Percentiles rank a stretch among this genome's conserved stretches.
Conservation (phyloP, 2,797 vertebrate genomes). For the Crocodylus rhombifer region DNA sequence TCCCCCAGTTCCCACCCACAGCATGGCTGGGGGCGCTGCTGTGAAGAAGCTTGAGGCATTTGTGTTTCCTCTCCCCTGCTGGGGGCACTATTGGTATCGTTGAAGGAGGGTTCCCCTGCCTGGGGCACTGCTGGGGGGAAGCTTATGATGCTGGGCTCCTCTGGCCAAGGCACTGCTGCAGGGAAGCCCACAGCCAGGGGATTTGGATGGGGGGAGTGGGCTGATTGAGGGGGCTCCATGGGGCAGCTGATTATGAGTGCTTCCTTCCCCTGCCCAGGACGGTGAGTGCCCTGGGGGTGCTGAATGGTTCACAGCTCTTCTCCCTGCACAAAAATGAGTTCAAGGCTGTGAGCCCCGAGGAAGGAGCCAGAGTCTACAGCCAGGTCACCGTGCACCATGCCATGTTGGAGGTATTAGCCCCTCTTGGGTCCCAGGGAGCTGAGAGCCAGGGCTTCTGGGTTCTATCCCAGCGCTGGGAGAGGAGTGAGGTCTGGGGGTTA, state of each 20-base stretch:
- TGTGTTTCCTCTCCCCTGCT: too few species aligned
- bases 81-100: neutral
- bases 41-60: too few species aligned
- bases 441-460: neutral
- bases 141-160: neutral
- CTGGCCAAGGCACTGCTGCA: too few species aligned
- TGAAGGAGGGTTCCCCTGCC: too few species aligned
- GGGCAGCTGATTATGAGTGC: neutral
- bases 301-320: slow-evolving; percentile 84
- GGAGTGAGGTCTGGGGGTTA: neutral
- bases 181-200: neutral
- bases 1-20: neutral
- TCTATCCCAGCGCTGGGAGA: neutral
- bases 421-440: neutral
- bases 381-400: slow-evolving; percentile 89
- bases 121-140: neutral
- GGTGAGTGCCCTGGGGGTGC: slow-evolving; percentile 84
- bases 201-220: neutral
- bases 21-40: neutral
- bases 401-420: slow-evolving; percentile 84
- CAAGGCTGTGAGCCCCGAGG: slow-evolving; percentile 83
- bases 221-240: neutral
- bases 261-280: slow-evolving; percentile 76
- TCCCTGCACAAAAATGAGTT: slow-evolving; percentile 81
- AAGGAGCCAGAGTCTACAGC: slow-evolving; percentile 90